A percentile compares a stretch with the other conserved stretches of the same genome.
These are phyloP conservation scores for Poecilia picta DNA, from an alignment of 2,797 vertebrate species.

Conservation along the genomic window DNA sequence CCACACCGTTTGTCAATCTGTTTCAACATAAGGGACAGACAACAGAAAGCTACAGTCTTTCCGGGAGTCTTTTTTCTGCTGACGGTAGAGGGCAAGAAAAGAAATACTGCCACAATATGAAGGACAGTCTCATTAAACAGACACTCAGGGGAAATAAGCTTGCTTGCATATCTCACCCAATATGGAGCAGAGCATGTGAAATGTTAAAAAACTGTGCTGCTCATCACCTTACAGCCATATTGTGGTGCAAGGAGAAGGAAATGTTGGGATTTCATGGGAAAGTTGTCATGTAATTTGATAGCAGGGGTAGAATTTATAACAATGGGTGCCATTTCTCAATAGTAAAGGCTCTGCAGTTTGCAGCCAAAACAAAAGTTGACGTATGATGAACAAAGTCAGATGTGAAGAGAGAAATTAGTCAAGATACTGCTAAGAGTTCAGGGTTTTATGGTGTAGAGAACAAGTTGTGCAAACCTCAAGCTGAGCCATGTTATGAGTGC, in stretches of 20 bases:
- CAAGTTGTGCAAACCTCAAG: slow-evolving; percentile 5
- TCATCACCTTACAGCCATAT: slow-evolving; percentile 17
- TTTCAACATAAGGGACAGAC: slow-evolving; percentile 5
- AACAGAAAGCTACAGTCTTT: slow-evolving; percentile 11
- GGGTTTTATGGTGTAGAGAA: slow-evolving; percentile 12
- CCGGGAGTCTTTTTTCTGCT: slow-evolving; percentile 22
- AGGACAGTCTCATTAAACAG: slow-evolving; percentile 65
- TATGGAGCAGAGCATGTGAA: slow-evolving; percentile 15
- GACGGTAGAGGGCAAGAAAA: slow-evolving; percentile 33
- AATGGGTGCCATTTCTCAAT: background rate
- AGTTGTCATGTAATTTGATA: background rate
- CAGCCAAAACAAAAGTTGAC: slow-evolving; percentile 14
- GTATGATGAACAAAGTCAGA: slow-evolving; percentile 39
- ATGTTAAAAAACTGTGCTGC: slow-evolving; percentile 24
- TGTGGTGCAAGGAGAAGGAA: background rate
- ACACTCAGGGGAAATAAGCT: slow-evolving; percentile 63
- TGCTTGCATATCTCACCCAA: slow-evolving; percentile 44
- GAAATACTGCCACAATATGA: slow-evolving; percentile 58
- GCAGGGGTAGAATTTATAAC: background rate
- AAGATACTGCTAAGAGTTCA: slow-evolving; percentile 30
- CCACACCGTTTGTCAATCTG: background rate
- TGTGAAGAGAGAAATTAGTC: slow-evolving; percentile 42
- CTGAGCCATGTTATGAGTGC: background rate
- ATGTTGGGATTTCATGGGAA: background rate
- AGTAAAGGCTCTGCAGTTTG: slow-evolving; percentile 19